Evolutionary conservation across 2,888 invertebrate species (phyloP).

Genomic region (Parasteatoda lunata): DNA sequence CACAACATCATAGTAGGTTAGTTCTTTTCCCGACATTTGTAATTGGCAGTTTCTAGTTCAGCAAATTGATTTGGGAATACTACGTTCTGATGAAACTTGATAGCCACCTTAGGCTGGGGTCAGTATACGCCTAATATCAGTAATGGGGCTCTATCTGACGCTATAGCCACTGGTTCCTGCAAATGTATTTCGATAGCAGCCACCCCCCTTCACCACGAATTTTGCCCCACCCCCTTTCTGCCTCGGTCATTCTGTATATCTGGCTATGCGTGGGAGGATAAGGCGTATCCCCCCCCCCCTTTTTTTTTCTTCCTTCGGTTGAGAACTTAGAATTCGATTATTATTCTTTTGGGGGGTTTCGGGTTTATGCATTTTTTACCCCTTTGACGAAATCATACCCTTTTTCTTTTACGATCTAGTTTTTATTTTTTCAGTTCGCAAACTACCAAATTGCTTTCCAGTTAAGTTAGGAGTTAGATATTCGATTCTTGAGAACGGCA

Average conservation of each 20-base stretch:
- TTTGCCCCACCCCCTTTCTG: conserved; percentile 34
- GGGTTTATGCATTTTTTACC: too few relatives aligned
- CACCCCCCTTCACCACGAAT: conserved; percentile 19
- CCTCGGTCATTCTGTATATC: conserved; percentile 25
- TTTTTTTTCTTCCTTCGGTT: background rate
- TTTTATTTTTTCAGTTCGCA: too few relatives aligned
- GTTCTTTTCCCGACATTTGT: conserved; percentile 38
- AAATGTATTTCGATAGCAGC: conserved; percentile 56
- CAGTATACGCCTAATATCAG: conserved; percentile 65
- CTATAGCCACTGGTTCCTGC: conserved; percentile 45
- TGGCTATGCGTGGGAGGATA: background rate
- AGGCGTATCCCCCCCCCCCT: background rate
- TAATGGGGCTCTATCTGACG: conserved; percentile 47
- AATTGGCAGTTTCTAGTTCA: conserved; percentile 59
- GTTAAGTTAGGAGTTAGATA: too few relatives aligned
- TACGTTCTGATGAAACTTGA: conserved; percentile 62
- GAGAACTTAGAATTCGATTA: background rate
- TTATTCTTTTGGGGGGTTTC: too few relatives aligned
- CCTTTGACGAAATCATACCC: too few relatives aligned
- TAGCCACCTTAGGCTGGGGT: conserved; percentile 50
- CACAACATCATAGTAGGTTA: conserved; percentile 34
- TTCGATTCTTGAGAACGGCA: too few relatives aligned
- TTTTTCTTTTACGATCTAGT: too few relatives aligned
- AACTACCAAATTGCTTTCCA: too few relatives aligned
- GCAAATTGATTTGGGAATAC: conserved; percentile 64